Evolutionary conservation across 1,140 invertebrate genomes (phyloP).

Genomic region (Saccostrea echinata): DNA sequence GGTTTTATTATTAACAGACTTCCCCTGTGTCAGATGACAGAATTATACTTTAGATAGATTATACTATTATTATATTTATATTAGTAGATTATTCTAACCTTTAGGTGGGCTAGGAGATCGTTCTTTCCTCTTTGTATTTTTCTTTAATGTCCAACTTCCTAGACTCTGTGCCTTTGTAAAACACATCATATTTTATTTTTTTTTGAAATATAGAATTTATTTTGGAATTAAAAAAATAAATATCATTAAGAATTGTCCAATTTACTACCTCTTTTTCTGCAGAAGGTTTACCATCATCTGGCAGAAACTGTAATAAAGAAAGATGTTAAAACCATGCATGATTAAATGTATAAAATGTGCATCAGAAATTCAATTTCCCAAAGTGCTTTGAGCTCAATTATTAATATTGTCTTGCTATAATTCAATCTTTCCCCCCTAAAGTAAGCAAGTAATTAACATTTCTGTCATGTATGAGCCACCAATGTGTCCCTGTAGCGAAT

Average conservation of each 20-base stretch:
- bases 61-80: not conserved
- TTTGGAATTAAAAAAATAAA: not conserved
- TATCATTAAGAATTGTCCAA: not conserved
- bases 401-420: too few species aligned
- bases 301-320: slow-evolving; percentile 2
- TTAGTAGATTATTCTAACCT: not conserved
- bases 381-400: too few species aligned
- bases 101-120: not conserved
- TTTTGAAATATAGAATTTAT: not conserved
- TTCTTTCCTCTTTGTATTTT: slow-evolving; percentile 20
- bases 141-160: slow-evolving; percentile 23
- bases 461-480: too few species aligned
- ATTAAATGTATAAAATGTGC: too few species aligned
- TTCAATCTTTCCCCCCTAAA: too few species aligned
- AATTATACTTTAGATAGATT: not conserved
- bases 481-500: too few species aligned
- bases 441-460: too few species aligned
- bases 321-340: too few species aligned
- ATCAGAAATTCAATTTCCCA: too few species aligned
- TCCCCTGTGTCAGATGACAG: not conserved
- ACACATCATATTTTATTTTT: not conserved
- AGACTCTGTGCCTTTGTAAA: slow-evolving; percentile 3
- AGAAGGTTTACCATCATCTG: not conserved
- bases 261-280: not conserved
- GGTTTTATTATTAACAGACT: not conserved